Base-by-base conservation (phyloP, 2,888 invertebrate genomes). In the Silvanus unidentatus region DNA sequence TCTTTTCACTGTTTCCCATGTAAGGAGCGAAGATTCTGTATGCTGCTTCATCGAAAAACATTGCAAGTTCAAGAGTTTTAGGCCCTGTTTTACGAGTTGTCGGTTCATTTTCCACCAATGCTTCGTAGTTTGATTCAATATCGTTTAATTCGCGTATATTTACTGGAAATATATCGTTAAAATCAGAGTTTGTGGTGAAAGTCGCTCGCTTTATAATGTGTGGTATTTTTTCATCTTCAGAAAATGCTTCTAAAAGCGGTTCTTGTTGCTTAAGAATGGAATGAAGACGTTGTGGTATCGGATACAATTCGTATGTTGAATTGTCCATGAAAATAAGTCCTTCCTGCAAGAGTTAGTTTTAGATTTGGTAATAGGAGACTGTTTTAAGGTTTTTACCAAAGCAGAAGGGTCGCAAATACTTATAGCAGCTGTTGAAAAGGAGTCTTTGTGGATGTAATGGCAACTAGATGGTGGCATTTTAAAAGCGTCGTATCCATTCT, bases 31-130 rank as follows among this genome's bases (percentile, higher is more conserved):
- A 87, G 22, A 81, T 76, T 60, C 77, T 79, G 61, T 86, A 87
- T 0, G 79, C 87, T 1, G 84, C 78, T 63, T 82, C 82, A 60
- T 88, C 88, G 55, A 88, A 78, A 66, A 88, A 88, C 34, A 88
- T 68, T 0, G 84, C 86, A 40, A 86, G 69, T 66, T 88, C 88
- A 30, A 86, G 73, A 2, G 82, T 84, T 48, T 82, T 74, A 44
- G 70, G 69, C 44, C 42, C 56, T 34, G 40, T 56, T 37, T 14
- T 27, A 29, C 44, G 39, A 39, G 34, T n/a, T n/a, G n/a, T n/a
- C n/a, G n/a, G n/a, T n/a, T 42, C 29, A 14, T 15, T 47, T 36
- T 22, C 2, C 11, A 29, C 16, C 47, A 29, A 14, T 35, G 43
- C 44, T 45, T 43, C 15, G 49, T 45, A n/a, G 16, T 39, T 11